Base-by-base conservation (phyloP, 2,888 invertebrate genomes). In the Eurois occulta region DNA sequence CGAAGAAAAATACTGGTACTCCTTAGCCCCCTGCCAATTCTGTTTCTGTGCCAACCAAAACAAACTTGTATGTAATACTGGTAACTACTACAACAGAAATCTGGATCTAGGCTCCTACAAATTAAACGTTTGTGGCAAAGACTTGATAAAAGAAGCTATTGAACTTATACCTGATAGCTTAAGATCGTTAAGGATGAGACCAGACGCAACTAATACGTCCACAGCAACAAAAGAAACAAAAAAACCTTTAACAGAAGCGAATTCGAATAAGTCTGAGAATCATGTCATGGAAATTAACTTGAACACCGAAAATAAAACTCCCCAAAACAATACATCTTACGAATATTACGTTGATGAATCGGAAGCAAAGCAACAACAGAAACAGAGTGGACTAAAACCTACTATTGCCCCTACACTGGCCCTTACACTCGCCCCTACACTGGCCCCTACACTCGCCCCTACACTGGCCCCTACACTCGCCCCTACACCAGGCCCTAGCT, bases 21-120 rank as follows among this genome's bases (percentile, higher is more conserved):
- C 95, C 0, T 71, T 94, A 67, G 92, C 91, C 0, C 92, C 94
- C 2, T 96, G 96, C 41, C 95, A 95, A 80, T 92, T 95, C 48
- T 96, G 96, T 78, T 95, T 89, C 80, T 96, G 96, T 62, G 77
- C 92, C 2, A 90, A 91, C 16, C 86, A 90, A 86, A 93, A 93
- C 74, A 94, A 93, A 88, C 88, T 96, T 4, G 85, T 94, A 3
- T 96, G 96, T 73, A 95, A 93, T 64, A 92, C 91, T 16, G 92
- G 91, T 2, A 86, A 85, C 46, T 76, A 80, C 62, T 83, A 87
- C 58, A 28, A 81, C 1, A 89, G 87, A 28, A 87, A 85, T 65
- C 76, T 93, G 1, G 83, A 87, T 62, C 66, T 95, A 5, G 94
- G 94, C 3, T 83, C 89, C 7, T 92, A 94, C 58, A 90, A 91